Evolutionary conservation across 2,113 vertebrate genomes (phyloP).

Genomic region (Loxodonta africana): DNA sequence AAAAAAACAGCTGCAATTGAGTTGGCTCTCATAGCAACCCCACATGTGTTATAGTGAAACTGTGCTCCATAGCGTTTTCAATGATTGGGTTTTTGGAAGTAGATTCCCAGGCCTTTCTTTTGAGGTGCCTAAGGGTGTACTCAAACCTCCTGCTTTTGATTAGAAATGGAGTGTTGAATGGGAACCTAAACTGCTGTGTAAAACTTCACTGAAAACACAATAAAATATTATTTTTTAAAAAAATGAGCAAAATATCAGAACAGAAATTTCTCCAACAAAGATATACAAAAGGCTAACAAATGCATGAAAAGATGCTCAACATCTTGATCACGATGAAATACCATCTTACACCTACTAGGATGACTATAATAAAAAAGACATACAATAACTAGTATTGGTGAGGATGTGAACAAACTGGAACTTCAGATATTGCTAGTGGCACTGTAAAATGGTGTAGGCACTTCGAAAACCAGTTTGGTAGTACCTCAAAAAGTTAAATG

Average conservation of each 20-base stretch:
- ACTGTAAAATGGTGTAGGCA: not conserved
- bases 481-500: not conserved
- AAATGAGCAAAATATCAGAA: not conserved
- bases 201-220: not conserved
- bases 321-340: not conserved
- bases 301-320: not conserved
- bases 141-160: no score
- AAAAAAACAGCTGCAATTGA: no score
- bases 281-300: not conserved
- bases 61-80: no score
- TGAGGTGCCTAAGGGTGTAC: no score
- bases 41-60: no score
- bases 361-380: not conserved
- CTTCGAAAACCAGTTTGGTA: no score
- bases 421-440: accelerated
- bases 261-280: not conserved
- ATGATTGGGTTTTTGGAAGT: no score
- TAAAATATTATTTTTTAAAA: not conserved
- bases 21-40: no score
- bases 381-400: not conserved
- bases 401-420: not conserved
- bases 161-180: no score
- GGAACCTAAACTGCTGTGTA: no score
- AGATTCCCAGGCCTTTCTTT: no score
- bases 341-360: not conserved